Conservation (phyloP, 1,140 invertebrate genomes). For the Latrodectus geometricus region DNA sequence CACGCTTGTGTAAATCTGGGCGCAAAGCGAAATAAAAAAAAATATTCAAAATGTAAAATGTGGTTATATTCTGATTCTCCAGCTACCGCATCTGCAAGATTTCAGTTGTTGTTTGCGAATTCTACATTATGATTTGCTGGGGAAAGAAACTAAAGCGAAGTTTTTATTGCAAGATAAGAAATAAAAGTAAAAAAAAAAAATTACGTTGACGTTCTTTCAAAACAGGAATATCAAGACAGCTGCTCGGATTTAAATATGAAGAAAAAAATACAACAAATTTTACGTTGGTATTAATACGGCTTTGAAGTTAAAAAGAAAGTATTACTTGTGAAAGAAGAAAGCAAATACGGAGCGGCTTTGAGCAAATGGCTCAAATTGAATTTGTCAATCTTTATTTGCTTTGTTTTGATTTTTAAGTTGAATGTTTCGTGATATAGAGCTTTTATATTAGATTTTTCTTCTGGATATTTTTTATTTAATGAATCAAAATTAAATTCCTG, state of each 20-base stretch:
- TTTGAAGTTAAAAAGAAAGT: conserved; percentile 7
- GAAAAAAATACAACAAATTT: not conserved
- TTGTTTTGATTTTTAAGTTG: conserved; percentile 6
- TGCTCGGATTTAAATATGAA: conserved; percentile 12
- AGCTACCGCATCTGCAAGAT: conserved; percentile 19
- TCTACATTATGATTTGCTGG: not conserved
- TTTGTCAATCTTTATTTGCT: conserved; percentile 58
- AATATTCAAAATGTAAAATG: not conserved
- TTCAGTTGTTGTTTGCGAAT: conserved; percentile 33
- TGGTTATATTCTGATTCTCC: not conserved
- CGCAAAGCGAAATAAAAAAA: not conserved
- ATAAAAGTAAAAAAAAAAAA: conserved; percentile 5
- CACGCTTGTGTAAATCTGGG: conserved; percentile 37
- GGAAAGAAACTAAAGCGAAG: conserved; percentile 5
- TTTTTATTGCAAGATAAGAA: conserved; percentile 9
- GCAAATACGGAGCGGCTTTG: not conserved
- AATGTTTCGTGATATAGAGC: conserved; percentile 35
- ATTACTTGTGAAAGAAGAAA: not conserved
- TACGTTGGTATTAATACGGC: conserved; percentile 23
- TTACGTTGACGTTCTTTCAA: conserved; percentile 18
- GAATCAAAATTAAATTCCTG: conserved; percentile 37
- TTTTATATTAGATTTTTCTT: conserved; percentile 36
- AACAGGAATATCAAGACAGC: conserved; percentile 28
- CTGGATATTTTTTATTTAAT: conserved; percentile 25
- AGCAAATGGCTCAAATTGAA: conserved; percentile 54